phyloP scores from a whole-genome alignment of 1,140 invertebrate genomes.

The Pemphigus obesinymphae region DNA sequence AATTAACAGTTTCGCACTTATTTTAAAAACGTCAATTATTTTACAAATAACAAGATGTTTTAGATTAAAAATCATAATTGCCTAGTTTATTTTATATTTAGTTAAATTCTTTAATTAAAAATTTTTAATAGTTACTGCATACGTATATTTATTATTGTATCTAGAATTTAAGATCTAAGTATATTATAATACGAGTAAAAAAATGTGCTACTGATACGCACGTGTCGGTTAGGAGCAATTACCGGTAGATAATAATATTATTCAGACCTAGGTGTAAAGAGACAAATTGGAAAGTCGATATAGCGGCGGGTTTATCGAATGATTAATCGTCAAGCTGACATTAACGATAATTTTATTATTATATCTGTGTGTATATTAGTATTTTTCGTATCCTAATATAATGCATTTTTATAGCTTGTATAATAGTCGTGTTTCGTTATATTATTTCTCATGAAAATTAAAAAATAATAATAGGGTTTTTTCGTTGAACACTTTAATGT shows the following conservation, averaged over 20 bases:
- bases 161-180: too few relatives aligned
- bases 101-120: too few relatives aligned
- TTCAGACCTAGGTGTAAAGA: not conserved
- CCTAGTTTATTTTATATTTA: too few relatives aligned
- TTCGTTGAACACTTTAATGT: not conserved
- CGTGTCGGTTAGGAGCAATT: slow-evolving; percentile 3
- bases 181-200: not conserved
- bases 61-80: too few relatives aligned
- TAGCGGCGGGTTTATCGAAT: not conserved
- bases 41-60: too few relatives aligned
- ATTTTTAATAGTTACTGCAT: too few relatives aligned
- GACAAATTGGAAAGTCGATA: slow-evolving; percentile 38
- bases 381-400: not conserved
- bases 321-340: slow-evolving; percentile 15
- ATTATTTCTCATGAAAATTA: not conserved
- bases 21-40: too few relatives aligned
- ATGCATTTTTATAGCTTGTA: not conserved
- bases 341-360: slow-evolving; percentile 36
- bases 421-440: not conserved
- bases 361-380: not conserved
- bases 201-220: not conserved
- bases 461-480: not conserved
- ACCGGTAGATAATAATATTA: slow-evolving; percentile 5
- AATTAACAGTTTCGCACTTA: too few relatives aligned
- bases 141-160: too few relatives aligned